Evolutionary conservation across 2,797 vertebrate species (phyloP).

Genomic region (Argya squamiceps): DNA sequence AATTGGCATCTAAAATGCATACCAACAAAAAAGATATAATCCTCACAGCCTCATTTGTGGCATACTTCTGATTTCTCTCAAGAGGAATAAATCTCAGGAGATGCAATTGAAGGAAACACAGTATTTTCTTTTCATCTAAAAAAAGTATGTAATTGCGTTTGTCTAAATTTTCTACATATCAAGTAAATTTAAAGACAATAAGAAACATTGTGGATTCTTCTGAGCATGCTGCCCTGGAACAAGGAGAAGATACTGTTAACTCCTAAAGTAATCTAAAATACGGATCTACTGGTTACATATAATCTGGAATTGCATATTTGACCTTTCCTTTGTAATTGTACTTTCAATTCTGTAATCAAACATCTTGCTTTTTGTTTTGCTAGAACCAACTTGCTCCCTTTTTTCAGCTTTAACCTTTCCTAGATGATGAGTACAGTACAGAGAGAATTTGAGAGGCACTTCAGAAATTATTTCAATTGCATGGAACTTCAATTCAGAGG

Average conservation of each 20-base stretch:
- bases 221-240: background rate
- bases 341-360: background rate
- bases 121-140: background rate
- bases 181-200: background rate
- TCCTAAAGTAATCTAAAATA: background rate
- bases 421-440: background rate
- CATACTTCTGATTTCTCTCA: background rate
- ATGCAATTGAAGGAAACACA: background rate
- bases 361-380: background rate
- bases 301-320: background rate
- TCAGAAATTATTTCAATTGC: background rate
- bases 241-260: background rate
- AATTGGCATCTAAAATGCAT: background rate
- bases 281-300: fast-evolving
- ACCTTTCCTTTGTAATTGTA: background rate
- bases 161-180: background rate
- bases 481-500: background rate
- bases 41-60: background rate
- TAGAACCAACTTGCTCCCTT: background rate
- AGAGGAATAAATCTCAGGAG: background rate
- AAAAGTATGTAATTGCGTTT: background rate
- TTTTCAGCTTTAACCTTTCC: background rate
- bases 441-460: background rate
- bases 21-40: background rate
- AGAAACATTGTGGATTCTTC: background rate